Evolutionary conservation across 2,888 invertebrate species (phyloP), one percentile per base, ranked within the genome.

Genomic region (Scrobipalpa costella): DNA sequence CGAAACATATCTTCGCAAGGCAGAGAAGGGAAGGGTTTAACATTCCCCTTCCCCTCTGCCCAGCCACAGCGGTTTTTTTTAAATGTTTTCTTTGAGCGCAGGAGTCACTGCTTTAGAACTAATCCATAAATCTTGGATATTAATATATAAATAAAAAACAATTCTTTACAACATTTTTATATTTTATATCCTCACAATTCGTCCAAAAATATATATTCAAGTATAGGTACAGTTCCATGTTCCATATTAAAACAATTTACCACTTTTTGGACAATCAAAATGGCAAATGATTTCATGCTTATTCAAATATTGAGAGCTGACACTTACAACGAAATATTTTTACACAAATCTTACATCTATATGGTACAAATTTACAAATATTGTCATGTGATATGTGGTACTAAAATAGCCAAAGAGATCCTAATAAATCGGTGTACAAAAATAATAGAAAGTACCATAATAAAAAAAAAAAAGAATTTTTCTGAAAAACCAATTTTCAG

Each of bases 281-380:
- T 55, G 15, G 27, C 55, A 55, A 55, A 55, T 34, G 13, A 15
- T 55, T 34, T 34, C 15, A n/a, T 34, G 33, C 33, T 55, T 9
- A 33, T 34, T n/a, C 27, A 55, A 13, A 33, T 27, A n/a, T 21
- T 11, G 80, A 84, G 80, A 83, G 81, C 77, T 74, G 77, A 75
- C 76, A 81, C 81, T 79, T 77, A 52, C 69, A 72, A 68, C 69
- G 63, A 72, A 70, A 71, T 76, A 75, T 70, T 69, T 70, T 71
- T 75, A 78, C 83, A 88, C 80, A 83, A 55, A 55, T 13, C 79
- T 73, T 84, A 83, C 76, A 77, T 72, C 87, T 89, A 90, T 91
- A 91, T 90, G 79, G 76, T 90, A 91, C 90, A 90, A 85, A 88
- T 88, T 86, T 90, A 89, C 90, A 88, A 78, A 75, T 71, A 81